These are phyloP conservation scores for Tiliacea citrago DNA, from an alignment of 2,888 invertebrate genomes.

Conservation along the genomic window DNA sequence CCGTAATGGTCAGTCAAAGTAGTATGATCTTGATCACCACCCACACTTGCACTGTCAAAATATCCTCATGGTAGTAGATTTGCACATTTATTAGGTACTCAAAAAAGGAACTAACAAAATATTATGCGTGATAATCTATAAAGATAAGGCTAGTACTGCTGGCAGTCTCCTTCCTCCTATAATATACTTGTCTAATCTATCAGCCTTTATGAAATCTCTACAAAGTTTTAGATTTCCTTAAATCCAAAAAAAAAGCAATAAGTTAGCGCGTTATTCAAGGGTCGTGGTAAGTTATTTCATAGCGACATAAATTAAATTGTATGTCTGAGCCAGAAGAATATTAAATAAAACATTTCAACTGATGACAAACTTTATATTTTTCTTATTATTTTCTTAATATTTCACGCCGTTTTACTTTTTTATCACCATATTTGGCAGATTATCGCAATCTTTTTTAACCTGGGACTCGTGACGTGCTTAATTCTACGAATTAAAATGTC, in stretches of 20 bases:
- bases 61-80: background rate
- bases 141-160: background rate
- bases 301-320: constrained; percentile 20
- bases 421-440: background rate
- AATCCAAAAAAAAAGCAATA: constrained; percentile 6
- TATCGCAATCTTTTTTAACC: background rate
- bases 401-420: too few relatives aligned
- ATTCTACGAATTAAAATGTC: background rate
- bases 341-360: background rate
- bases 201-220: background rate
- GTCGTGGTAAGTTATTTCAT: constrained; percentile 19
- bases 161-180: background rate
- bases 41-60: background rate
- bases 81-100: background rate
- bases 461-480: background rate
- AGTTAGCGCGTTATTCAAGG: constrained; percentile 27
- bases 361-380: background rate
- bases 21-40: background rate
- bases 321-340: constrained; percentile 10
- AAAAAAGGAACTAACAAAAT: background rate
- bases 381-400: too few relatives aligned
- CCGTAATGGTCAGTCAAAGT: background rate
- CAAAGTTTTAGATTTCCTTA: background rate
- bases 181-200: background rate
- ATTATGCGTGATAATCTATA: background rate